A percentile compares a stretch with the other conserved stretches of the same genome.
Conservation (phyloP, 1,140 invertebrate species). For the Drosophila auraria region DNA sequence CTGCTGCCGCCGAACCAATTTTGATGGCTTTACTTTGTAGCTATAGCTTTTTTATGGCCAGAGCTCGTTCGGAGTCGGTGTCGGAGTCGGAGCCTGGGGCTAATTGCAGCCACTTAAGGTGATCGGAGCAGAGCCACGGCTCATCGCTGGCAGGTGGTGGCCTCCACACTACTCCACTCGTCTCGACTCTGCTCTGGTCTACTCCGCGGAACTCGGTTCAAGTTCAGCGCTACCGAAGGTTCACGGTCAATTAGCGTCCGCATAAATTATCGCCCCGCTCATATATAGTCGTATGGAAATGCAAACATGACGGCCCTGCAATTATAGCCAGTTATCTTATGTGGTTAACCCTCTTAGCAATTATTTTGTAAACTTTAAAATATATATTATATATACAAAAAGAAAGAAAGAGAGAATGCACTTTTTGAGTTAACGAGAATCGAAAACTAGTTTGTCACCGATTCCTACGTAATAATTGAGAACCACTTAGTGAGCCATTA, state of each 20-base stretch:
- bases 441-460: not conserved
- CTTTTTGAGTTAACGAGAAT: not conserved
- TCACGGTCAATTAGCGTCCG: constrained; percentile 75
- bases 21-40: constrained; percentile 34
- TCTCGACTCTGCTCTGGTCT: constrained; percentile 21
- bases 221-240: constrained; percentile 66
- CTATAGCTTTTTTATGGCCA: constrained; percentile 13
- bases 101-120: constrained; percentile 67
- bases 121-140: constrained; percentile 30
- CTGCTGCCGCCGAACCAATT: constrained; percentile 60
- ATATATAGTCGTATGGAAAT: constrained; percentile 33
- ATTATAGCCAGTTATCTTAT: constrained; percentile 29
- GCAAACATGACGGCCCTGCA: constrained; percentile 45
- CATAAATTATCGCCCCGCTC: constrained; percentile 58
- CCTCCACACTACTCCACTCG: constrained; percentile 26
- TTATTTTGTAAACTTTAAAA: not conserved
- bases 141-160: constrained; percentile 46
- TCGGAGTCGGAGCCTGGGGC: constrained; percentile 29
- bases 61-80: not conserved
- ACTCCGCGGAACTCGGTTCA: constrained; percentile 54
- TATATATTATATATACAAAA: constrained; percentile 2
- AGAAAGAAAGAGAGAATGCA: not conserved
- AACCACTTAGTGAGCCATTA: not conserved
- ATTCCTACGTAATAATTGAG: not conserved
- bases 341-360: constrained; percentile 1